Evolutionary conservation across 2,888 invertebrate genomes (phyloP), one percentile per base, ranked within the genome.

Genomic region (Agapostemon virescens): DNA sequence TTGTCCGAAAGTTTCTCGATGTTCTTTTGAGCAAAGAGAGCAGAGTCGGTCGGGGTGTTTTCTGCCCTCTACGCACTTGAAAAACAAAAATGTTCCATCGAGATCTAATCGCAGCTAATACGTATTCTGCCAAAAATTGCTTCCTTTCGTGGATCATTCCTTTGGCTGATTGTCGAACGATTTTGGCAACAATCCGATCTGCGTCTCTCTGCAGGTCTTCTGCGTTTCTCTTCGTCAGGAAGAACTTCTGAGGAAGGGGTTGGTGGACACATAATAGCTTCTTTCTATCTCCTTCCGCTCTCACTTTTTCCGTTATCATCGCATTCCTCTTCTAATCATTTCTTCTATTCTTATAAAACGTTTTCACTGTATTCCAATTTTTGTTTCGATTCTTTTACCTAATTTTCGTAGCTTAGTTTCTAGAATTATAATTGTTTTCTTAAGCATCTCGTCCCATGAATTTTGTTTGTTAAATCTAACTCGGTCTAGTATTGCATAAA

Each of bases 81-180:
- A 26, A n/a, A 69, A 38, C 66, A 38, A 72, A 69, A 64, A 64
- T 23, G 40, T 38, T 42, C 69, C 69, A 66, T 74, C 68, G 68
- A 82, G 82, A 82, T 82, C 66, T 77, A 77, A 82, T 82, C 82
- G 77, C 20, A 7, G n/a, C 66, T 78, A 75, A 83, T 83, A 82
- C 82, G 71, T 74, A 67, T 78, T 72, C 82, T 82, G 83, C 63
- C 82, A 83, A 82, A 78, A 82, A 72, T 78, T 75, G 75, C 82
- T 73, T 26, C n/a, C 67, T 82, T 58, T 40, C 67, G 45, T 52
- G 74, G 70, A 81, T 74, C 74, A 69, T 69, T 63, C 69, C 45
- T 58, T 20, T 30, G 42, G 68, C 52, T 38, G 77, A 73, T 83
- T 55, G 61, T 70, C 69, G 45, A 74, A 71, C 36, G 36, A 49